A percentile compares a stretch with the other conserved stretches of the same genome.
These are phyloP conservation scores for Platyrinchus mystaceus DNA, from an alignment of 2,797 vertebrate genomes.

Conservation along the genomic window DNA sequence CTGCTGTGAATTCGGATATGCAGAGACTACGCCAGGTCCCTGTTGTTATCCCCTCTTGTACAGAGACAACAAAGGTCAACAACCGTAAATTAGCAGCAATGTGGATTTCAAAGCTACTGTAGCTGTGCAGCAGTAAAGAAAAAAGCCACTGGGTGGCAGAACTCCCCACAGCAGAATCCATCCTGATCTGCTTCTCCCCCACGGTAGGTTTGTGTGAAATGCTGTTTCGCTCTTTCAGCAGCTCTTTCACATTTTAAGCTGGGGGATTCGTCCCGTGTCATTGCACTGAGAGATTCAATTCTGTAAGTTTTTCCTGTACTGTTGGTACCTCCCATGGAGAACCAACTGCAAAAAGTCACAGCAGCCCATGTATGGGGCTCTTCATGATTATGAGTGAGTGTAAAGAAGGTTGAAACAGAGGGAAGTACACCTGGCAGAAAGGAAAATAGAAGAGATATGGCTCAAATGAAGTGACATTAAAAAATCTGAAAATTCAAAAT, in stretches of 20 bases:
- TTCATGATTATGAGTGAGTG: not conserved
- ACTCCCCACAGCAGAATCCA: not conserved
- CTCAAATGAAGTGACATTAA: not conserved
- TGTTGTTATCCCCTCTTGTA: not conserved
- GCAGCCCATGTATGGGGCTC: not conserved
- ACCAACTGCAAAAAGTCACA: not conserved
- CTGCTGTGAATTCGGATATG: not conserved
- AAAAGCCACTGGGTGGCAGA: not conserved
- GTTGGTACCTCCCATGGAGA: not conserved
- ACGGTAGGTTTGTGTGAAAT: not conserved
- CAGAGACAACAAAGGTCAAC: not conserved
- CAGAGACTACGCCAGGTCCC: not conserved
- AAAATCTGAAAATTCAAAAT: not conserved
- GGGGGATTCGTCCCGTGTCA: not conserved
- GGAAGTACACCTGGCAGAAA: not conserved
- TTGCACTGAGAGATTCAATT: not conserved
- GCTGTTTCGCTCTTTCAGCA: not conserved
- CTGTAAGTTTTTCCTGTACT: not conserved
- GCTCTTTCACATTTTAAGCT: not conserved
- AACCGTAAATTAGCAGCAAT: not conserved
- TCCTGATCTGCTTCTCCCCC: not conserved
- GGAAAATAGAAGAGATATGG: not conserved
- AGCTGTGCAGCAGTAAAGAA: not conserved
- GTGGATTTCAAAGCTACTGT: not conserved
- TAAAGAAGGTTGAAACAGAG: not conserved